A percentile compares a stretch with the other conserved stretches of the same genome.
Evolutionary conservation across 2,113 vertebrate species (phyloP).

Genomic region (Grammomys surdaster): DNA sequence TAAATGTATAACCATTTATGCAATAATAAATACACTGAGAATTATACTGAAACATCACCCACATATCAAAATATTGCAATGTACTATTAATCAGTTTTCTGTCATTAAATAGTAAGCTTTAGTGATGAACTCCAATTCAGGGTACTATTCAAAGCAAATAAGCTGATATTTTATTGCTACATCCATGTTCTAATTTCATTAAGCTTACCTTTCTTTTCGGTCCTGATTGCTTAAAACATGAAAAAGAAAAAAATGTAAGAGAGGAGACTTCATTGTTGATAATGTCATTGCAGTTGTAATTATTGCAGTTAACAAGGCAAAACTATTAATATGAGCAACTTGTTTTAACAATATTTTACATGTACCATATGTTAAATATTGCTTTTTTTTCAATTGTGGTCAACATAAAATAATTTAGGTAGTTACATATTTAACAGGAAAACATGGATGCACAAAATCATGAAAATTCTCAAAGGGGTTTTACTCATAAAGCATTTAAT

Average conservation of each 20-base stretch:
- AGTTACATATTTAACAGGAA: conserved; percentile 54
- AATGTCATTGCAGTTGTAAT: conserved; percentile 70
- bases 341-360: conserved; percentile 60
- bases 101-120: conserved; percentile 40
- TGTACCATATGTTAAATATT: conserved; percentile 2
- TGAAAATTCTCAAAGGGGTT: conserved; percentile 48
- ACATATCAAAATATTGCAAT: conserved; percentile 52
- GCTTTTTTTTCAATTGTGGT: not conserved
- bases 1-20: not conserved
- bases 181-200: conserved; percentile 79
- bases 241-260: conserved; percentile 83
- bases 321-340: conserved; percentile 47
- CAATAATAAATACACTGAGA: conserved; percentile 33
- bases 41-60: conserved; percentile 53
- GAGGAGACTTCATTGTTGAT: conserved; percentile 75
- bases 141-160: conserved; percentile 64
- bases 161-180: conserved; percentile 58
- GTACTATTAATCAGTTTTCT: conserved; percentile 28
- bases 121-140: conserved; percentile 52
- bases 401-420: conserved; percentile 66
- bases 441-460: conserved; percentile 31
- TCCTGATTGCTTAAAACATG: conserved; percentile 84
- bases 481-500: conserved; percentile 48
- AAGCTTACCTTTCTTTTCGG: conserved; percentile 85
- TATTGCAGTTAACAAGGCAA: conserved; percentile 68